These are phyloP conservation scores for Hypotaenidia okinawae DNA, from an alignment of 2,797 vertebrate genomes.

Conservation along the genomic window DNA sequence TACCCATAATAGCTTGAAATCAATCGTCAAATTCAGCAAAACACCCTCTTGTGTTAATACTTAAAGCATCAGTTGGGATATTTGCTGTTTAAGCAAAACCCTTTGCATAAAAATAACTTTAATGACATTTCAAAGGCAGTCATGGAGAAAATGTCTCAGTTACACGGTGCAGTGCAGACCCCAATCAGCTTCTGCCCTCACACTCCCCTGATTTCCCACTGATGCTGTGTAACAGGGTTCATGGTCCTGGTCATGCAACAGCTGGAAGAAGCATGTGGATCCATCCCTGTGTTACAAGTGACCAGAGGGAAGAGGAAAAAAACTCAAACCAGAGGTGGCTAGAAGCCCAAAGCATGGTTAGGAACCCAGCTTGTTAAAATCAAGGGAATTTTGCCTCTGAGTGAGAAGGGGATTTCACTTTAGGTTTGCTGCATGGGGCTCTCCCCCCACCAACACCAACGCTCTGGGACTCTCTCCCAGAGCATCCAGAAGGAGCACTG, in stretches of 20 bases:
- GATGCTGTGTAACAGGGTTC: rapidly evolving
- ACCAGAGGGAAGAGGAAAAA: background rate
- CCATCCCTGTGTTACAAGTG: too few species aligned
- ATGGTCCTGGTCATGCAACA: rapidly evolving
- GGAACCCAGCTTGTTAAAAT: background rate
- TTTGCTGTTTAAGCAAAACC: conserved; percentile 26
- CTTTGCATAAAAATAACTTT: background rate
- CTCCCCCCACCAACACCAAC: background rate
- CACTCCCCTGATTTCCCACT: background rate
- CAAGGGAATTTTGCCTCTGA: too few species aligned
- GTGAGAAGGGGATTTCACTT: background rate
- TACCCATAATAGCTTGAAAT: background rate
- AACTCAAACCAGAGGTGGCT: background rate
- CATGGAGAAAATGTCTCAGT: background rate
- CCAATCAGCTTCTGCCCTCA: background rate
- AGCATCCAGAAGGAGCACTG: background rate
- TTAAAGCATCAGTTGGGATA: conserved; percentile 22
- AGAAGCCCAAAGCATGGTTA: too few species aligned
- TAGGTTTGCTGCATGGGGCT: too few species aligned
- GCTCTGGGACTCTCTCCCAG: background rate
- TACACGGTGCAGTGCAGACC: background rate
- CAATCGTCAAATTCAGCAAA: conserved; percentile 1
- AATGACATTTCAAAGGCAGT: conserved; percentile 1
- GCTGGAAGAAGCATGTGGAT: rapidly evolving
- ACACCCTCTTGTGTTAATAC: conserved; percentile 28